phyloP scores from a whole-genome alignment of 2,113 vertebrate genomes.

The Phyllostomus hastatus region DNA sequence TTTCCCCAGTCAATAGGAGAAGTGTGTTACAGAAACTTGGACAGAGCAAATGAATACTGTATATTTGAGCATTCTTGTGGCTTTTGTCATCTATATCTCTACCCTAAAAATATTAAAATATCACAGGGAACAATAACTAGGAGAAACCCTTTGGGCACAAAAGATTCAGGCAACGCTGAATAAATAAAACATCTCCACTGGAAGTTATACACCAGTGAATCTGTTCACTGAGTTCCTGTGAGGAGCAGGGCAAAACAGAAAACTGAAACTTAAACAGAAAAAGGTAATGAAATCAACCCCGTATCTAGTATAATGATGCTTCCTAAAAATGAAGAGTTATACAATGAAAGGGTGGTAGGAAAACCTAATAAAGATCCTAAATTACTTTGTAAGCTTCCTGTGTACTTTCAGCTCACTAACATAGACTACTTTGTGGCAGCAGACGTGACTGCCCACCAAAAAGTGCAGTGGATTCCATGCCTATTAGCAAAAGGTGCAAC shows the following conservation, averaged over 20 bases:
- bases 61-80: neutral
- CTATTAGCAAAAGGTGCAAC: neutral
- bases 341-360: neutral
- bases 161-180: slow-evolving; percentile 27
- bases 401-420: neutral
- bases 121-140: neutral
- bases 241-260: neutral
- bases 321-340: slow-evolving; percentile 7
- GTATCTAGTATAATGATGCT: neutral
- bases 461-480: neutral
- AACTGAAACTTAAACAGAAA: neutral
- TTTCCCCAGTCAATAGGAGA: neutral
- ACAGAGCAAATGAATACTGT: neutral
- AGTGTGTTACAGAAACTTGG: neutral
- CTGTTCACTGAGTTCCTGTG: neutral
- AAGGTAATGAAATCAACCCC: neutral
- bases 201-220: neutral
- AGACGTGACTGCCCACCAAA: neutral
- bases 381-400: neutral
- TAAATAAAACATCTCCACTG: slow-evolving; percentile 27
- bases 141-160: slow-evolving; percentile 6
- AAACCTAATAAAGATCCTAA: neutral
- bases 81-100: neutral
- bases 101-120: slow-evolving; percentile 28
- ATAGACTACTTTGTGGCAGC: neutral